A percentile compares a stretch with the other conserved stretches of the same genome.
phyloP scores from a whole-genome alignment of 37 sponge, comb jelly and placozoan genomes.

The Oscarella lobularis region DNA sequence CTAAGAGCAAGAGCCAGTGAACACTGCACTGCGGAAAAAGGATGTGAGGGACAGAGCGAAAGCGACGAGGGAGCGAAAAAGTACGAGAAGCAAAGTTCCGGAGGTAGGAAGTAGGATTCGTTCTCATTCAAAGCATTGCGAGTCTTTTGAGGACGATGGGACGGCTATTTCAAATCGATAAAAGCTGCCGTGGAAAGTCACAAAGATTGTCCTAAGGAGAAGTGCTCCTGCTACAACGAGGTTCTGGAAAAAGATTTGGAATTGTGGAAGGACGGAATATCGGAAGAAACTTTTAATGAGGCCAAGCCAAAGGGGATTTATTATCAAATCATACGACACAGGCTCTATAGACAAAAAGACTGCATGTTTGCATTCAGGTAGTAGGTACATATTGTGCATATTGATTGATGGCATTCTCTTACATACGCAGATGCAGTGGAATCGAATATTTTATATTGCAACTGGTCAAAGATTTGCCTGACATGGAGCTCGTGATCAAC shows the following conservation, averaged over 20 bases:
- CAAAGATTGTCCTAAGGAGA: neutral
- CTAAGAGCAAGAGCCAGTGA: too few species aligned
- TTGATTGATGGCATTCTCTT: neutral
- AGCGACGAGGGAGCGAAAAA: too few species aligned
- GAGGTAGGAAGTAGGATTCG: too few species aligned
- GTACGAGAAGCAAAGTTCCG: too few species aligned
- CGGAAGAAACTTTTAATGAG: constrained; percentile 22
- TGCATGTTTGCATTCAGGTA: constrained; percentile 59
- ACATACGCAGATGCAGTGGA: constrained; percentile 50
- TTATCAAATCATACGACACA: constrained; percentile 67
- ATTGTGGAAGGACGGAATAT: constrained; percentile 52
- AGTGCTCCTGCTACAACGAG: neutral
- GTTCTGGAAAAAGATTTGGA: constrained; percentile 40
- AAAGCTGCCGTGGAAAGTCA: neutral
- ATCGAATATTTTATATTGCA: constrained; percentile 70
- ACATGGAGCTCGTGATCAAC: constrained; percentile 73
- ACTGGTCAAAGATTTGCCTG: constrained; percentile 32
- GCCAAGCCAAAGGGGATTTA: constrained; percentile 34
- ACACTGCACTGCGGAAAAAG: too few species aligned
- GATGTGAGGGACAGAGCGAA: too few species aligned
- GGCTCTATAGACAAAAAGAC: constrained; percentile 37
- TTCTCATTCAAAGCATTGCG: too few species aligned
- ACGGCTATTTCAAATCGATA: neutral
- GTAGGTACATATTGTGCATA: neutral
- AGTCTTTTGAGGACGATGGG: constrained; percentile 1